Base-by-base conservation (phyloP, 2,797 vertebrate genomes). In the Pangasius mekongensis region DNA sequence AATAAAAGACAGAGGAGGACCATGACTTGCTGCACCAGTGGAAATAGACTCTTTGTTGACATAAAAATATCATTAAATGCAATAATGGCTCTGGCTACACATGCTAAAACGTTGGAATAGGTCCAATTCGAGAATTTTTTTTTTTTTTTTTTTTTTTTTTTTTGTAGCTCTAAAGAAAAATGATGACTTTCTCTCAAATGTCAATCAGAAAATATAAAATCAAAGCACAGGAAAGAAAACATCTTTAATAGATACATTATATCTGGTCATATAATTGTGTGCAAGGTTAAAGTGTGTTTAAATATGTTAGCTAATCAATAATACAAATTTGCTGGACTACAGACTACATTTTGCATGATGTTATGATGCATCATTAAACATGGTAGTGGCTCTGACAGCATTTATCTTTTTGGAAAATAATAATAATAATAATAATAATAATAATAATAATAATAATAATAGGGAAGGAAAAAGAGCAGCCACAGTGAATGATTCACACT, bases 31-130 rank as follows among this genome's bases (percentile, higher is more conserved):
- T 87, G 90, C 82, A 74, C 90, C 76, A 86, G n/a, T 58, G 83
- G 91, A 88, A 92, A 92, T 16, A 13, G 13, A 39, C 33, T 89
- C 87, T 92, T 92, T 92, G 87, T 93, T 92, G 92, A 87, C 52
- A 78, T 69, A 93, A 93, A 43, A 87, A 92, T 92, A 91, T 64
- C 13, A 62, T 91, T 52, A 84, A 69, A 85, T 47, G 27, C 66
- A 73, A 84, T 60, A 10, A 91, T 85, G 73, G 77, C 74, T 80
- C 54, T 52, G n/a, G 67, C 78, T 62, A 89, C 49, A 83, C 62
- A 24, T 67, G 85, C 84, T 84, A 20, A 69, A 74, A 83, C 76
- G 64, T 33, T 86, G 80, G 77, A 87, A 81, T 69, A 52, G 52
- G 62, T 81, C 36, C 74, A 86, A 84, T 84, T 52, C 83, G 33